These are phyloP conservation scores for Ophonus ardosiacus DNA, from an alignment of 2,888 invertebrate species.

Conservation along the genomic window DNA sequence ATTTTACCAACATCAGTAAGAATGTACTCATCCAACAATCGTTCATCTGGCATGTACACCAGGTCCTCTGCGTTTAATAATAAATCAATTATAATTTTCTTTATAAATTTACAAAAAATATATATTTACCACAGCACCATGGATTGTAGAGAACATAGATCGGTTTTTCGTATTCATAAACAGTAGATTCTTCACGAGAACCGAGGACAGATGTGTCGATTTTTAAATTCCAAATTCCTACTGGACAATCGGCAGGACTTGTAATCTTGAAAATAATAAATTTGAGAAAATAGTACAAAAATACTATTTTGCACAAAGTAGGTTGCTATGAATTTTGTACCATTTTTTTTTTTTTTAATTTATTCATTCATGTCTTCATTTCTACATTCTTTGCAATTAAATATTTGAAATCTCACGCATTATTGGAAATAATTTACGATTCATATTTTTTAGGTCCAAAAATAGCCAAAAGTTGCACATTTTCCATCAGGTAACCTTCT, in stretches of 20 bases:
- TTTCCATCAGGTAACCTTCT: too few relatives aligned
- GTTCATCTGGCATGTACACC: constrained; percentile 85
- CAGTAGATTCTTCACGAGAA: constrained; percentile 73
- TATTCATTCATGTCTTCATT: too few relatives aligned
- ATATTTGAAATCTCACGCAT: too few relatives aligned
- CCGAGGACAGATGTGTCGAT: constrained; percentile 79
- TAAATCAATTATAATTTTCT: neutral
- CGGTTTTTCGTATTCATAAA: constrained; percentile 81
- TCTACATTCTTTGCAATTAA: too few relatives aligned
- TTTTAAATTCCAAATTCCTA: constrained; percentile 83
- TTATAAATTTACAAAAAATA: too few relatives aligned
- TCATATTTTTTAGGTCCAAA: too few relatives aligned
- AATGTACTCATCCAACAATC: constrained; percentile 86
- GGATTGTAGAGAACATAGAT: constrained; percentile 90
- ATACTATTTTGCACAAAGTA: too few relatives aligned
- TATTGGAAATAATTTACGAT: too few relatives aligned
- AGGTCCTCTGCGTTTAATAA: constrained; percentile 80
- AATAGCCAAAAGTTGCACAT: too few relatives aligned
- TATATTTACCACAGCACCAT: constrained; percentile 84
- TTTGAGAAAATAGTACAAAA: neutral
- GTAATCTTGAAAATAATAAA: constrained; percentile 76
- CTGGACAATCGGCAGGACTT: constrained; percentile 81
- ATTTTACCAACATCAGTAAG: constrained; percentile 91
- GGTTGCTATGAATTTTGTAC: too few relatives aligned
- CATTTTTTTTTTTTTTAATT: too few relatives aligned